phyloP scores from a whole-genome alignment of 2,888 invertebrate species.

The Phoronis australis region DNA sequence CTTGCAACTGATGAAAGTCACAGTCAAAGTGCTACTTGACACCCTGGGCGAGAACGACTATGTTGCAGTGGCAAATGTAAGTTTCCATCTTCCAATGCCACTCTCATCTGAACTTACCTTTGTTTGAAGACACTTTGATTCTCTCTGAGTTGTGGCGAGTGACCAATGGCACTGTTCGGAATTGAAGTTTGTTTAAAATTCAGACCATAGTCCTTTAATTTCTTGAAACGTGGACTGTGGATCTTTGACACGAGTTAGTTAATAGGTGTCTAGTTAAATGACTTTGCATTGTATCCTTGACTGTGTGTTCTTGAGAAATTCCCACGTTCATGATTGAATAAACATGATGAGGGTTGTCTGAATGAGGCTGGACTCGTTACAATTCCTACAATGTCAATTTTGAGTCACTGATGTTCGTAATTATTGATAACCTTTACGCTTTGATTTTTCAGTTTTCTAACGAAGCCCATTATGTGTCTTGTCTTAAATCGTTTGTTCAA shows the following conservation, averaged over 20 bases:
- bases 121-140: not conserved
- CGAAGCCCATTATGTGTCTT: constrained; percentile 42
- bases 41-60: constrained; percentile 57
- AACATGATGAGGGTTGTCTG: too few species aligned
- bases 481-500: constrained; percentile 54
- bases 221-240: too few species aligned
- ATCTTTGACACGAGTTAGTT: too few species aligned
- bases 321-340: too few species aligned
- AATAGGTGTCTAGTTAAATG: too few species aligned
- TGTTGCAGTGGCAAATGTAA: constrained; percentile 54
- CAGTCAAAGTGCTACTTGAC: constrained; percentile 55
- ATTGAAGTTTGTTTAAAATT: not conserved
- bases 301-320: too few species aligned
- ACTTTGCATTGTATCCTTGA: too few species aligned
- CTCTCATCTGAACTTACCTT: not conserved
- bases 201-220: too few species aligned
- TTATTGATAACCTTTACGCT: too few species aligned
- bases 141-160: not conserved
- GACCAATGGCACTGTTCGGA: not conserved
- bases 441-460: constrained; percentile 50
- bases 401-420: too few species aligned
- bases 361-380: too few species aligned
- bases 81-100: constrained; percentile 14
- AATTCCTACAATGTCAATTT: too few species aligned
- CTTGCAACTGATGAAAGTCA: constrained; percentile 55